A percentile compares a stretch with the other conserved stretches of the same genome.
phyloP scores from a whole-genome alignment of 2,888 invertebrate genomes.

The Harpagoxenus sublaevis region DNA sequence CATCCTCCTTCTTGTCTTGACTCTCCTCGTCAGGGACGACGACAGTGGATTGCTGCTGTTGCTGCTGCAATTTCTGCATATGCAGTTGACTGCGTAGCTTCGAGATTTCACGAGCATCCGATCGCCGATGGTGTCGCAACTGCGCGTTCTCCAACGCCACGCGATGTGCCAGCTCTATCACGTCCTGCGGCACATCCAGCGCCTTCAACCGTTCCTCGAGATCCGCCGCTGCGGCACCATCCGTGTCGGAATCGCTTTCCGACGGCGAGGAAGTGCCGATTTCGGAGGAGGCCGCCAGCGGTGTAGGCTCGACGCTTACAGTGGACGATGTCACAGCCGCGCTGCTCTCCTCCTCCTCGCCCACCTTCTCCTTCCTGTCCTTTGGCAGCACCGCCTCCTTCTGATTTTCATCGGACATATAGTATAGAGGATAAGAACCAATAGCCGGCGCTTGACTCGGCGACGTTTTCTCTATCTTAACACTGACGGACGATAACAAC shows the following conservation, averaged over 20 bases:
- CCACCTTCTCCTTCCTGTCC: conserved; percentile 62
- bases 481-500: conserved; percentile 67
- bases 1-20: conserved; percentile 68
- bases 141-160: conserved; percentile 74
- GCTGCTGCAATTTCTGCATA: conserved; percentile 73
- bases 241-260: conserved; percentile 73
- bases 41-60: conserved; percentile 33
- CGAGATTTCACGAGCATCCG: conserved; percentile 80
- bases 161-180: conserved; percentile 76
- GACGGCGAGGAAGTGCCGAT: conserved; percentile 76
- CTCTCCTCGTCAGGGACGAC: conserved; percentile 34
- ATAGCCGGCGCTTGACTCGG: conserved; percentile 74
- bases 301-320: conserved; percentile 77
- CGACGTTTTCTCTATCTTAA: conserved; percentile 81
- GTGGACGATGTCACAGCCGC: conserved; percentile 84
- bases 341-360: conserved; percentile 82
- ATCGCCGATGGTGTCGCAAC: conserved; percentile 73
- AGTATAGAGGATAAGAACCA: conserved; percentile 64
- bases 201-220: conserved; percentile 78
- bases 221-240: conserved; percentile 71
- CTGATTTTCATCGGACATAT: conserved; percentile 59
- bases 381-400: conserved; percentile 58
- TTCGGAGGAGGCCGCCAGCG: conserved; percentile 64
- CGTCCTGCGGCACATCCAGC: conserved; percentile 80
- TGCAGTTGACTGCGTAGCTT: conserved; percentile 79